These are phyloP conservation scores for Syngnathus scovelli DNA, from an alignment of 2,113 vertebrate species.

Conservation along the genomic window DNA sequence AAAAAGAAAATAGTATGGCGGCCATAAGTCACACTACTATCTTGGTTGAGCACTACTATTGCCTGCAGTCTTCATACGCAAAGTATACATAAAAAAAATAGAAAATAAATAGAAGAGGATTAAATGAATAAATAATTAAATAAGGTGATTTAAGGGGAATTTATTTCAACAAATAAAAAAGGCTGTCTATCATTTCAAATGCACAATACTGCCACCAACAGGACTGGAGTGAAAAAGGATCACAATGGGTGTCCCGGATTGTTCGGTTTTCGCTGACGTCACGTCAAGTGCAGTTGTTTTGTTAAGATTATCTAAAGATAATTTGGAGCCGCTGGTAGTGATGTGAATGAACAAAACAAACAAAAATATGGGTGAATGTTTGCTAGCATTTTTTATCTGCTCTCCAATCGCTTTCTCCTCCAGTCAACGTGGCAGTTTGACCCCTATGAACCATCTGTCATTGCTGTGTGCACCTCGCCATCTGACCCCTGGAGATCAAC, in stretches of 20 bases:
- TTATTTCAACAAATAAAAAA: too few species aligned
- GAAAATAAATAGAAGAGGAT: too few species aligned
- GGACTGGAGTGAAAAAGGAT: too few species aligned
- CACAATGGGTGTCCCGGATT: too few species aligned
- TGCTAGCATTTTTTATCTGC: conserved; percentile 26
- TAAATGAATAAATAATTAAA: too few species aligned
- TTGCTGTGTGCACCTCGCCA: conserved; percentile 43
- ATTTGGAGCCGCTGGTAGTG: conserved; percentile 19
- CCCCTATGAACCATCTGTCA: conserved; percentile 64
- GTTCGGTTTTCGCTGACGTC: too few species aligned
- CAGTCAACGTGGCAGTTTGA: conserved; percentile 49
- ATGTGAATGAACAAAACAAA: conserved; percentile 34
- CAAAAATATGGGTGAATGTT: conserved; percentile 5
- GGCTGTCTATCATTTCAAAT: too few species aligned
- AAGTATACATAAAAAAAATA: too few species aligned
- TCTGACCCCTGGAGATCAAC: conserved; percentile 36
- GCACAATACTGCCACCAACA: too few species aligned
- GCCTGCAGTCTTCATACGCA: background rate
- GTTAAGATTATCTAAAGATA: too few species aligned
- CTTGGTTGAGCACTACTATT: conserved; percentile 2
- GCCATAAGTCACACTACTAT: conserved; percentile 28
- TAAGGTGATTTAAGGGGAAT: too few species aligned
- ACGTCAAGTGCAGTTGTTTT: too few species aligned
- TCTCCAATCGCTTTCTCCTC: conserved; percentile 17
- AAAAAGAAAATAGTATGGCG: conserved; percentile 28